These are phyloP conservation scores for Trichoplusia ni DNA, from an alignment of 1,140 invertebrate genomes.

Conservation along the genomic window DNA sequence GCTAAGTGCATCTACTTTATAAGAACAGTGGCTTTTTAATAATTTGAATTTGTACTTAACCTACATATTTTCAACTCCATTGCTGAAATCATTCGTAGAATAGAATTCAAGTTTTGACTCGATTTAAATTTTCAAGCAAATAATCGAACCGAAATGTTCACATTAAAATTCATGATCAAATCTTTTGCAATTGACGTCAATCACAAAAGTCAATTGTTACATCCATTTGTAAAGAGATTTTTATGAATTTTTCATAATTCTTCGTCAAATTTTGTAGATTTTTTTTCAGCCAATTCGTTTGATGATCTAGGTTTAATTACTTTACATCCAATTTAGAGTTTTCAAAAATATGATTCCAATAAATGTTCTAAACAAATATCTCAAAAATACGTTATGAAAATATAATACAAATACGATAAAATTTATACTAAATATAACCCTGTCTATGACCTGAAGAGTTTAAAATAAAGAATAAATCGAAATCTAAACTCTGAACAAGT, in stretches of 20 bases:
- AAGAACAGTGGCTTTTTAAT: slow-evolving; percentile 81
- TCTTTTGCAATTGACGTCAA: slow-evolving; percentile 28
- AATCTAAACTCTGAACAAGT: slow-evolving; percentile 74
- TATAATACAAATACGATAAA: slow-evolving; percentile 81
- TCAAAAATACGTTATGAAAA: slow-evolving; percentile 81
- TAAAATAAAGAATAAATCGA: slow-evolving; percentile 64
- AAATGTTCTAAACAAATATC: slow-evolving; percentile 79
- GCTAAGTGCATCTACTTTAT: slow-evolving; percentile 80
- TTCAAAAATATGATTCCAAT: slow-evolving; percentile 81
- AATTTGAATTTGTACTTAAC: slow-evolving; percentile 82
- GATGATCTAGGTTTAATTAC: slow-evolving; percentile 66
- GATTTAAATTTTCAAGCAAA: slow-evolving; percentile 37
- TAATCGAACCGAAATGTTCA: slow-evolving; percentile 7
- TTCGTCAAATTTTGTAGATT: background rate
- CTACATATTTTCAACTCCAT: slow-evolving; percentile 72
- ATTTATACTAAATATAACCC: slow-evolving; percentile 82
- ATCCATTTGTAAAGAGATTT: slow-evolving; percentile 3
- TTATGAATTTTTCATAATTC: slow-evolving; percentile 10
- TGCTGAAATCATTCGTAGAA: slow-evolving; percentile 62
- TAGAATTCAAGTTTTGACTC: slow-evolving; percentile 57
- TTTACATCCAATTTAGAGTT: slow-evolving; percentile 76
- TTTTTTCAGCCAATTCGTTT: slow-evolving; percentile 56
- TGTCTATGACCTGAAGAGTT: slow-evolving; percentile 81
- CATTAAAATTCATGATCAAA: slow-evolving; percentile 13
- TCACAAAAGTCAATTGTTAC: slow-evolving; percentile 17